phyloP scores from a whole-genome alignment of 2,113 vertebrate genomes.

The Odocoileus hemionus region DNA sequence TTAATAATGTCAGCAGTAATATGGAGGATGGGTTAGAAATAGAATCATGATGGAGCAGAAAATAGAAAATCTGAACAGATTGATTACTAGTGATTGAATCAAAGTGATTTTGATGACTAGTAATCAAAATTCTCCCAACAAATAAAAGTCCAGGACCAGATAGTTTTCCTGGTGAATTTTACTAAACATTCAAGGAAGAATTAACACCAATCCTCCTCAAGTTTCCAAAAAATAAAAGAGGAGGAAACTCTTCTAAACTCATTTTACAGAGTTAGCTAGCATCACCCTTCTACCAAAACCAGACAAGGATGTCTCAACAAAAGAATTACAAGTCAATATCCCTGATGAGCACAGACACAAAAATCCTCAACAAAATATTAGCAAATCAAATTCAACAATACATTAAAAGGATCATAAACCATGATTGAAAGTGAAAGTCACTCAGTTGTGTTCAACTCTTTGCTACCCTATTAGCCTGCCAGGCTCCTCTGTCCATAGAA shows the following conservation, averaged over 20 bases:
- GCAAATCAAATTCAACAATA: not conserved
- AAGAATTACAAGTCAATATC: not conserved
- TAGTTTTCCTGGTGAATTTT: not conserved
- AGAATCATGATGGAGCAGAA: not conserved
- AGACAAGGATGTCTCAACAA: not conserved
- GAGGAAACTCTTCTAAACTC: not conserved
- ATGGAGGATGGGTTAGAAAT: not conserved
- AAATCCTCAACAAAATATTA: not conserved
- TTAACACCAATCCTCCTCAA: not conserved
- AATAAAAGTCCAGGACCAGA: not conserved
- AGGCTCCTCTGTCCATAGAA: not conserved
- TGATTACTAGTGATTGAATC: not conserved
- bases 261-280: not conserved
- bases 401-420: not conserved
- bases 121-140: not conserved
- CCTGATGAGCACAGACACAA: not conserved
- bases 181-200: not conserved
- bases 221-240: not conserved
- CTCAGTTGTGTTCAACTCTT: not conserved
- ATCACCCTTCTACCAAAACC: not conserved
- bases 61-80: not conserved
- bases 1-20: not conserved
- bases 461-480: not conserved
- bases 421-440: not conserved
- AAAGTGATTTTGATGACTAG: not conserved